These are phyloP conservation scores for Cepaea hortensis DNA, from an alignment of 2,888 invertebrate species.

Conservation along the genomic window DNA sequence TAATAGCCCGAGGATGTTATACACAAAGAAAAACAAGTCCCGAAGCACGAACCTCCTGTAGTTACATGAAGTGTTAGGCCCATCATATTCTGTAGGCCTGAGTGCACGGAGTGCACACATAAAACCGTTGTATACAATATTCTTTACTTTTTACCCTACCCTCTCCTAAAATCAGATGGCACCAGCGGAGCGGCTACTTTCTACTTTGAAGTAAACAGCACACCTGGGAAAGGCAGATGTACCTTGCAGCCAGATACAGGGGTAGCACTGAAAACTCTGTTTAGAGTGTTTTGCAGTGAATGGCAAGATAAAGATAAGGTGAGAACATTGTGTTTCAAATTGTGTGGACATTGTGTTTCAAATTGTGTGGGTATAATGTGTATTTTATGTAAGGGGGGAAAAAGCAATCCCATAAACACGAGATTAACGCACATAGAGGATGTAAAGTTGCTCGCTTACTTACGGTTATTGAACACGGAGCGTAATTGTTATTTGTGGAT, in stretches of 20 bases:
- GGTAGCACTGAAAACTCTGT: constrained; percentile 66
- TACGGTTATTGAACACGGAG: too few relatives aligned
- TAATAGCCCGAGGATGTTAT: too few relatives aligned
- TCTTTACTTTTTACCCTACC: not conserved
- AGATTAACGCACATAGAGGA: not conserved
- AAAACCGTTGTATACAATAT: too few relatives aligned
- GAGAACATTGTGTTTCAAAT: constrained; percentile 14
- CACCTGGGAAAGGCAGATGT: constrained; percentile 71
- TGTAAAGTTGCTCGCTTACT: not conserved
- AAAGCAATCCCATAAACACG: not conserved
- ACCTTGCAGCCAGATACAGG: constrained; percentile 63
- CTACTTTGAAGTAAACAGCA: constrained; percentile 66
- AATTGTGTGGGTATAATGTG: too few relatives aligned
- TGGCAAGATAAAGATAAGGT: constrained; percentile 72
- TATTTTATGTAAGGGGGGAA: too few relatives aligned
- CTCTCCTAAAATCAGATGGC: constrained; percentile 30
- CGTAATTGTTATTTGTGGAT: too few relatives aligned
- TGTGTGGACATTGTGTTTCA: too few relatives aligned
- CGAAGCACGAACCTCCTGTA: too few relatives aligned
- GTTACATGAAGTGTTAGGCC: too few relatives aligned
- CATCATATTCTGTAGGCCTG: too few relatives aligned
- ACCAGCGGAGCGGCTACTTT: constrained; percentile 61
- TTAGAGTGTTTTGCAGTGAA: constrained; percentile 70
- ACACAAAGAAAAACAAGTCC: too few relatives aligned
- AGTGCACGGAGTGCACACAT: too few relatives aligned